phyloP scores from a whole-genome alignment of 2,113 vertebrate genomes.

The Cyanocitta stelleri region DNA sequence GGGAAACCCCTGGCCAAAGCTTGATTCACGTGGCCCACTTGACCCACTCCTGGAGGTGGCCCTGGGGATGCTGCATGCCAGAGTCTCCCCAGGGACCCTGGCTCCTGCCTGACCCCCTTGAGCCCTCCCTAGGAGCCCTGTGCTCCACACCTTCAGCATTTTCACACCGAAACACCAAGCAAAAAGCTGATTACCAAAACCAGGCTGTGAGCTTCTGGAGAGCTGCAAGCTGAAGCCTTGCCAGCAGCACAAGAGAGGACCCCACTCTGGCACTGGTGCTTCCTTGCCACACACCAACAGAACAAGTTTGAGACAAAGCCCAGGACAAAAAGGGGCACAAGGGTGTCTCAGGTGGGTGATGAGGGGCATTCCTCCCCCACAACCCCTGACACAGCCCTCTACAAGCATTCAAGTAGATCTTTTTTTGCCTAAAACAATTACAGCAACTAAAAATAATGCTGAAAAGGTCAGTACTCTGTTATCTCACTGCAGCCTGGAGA shows the following conservation, averaged over 20 bases:
- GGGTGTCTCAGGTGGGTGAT: neutral
- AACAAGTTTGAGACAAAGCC: neutral
- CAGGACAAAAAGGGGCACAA: neutral
- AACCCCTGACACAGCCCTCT: neutral
- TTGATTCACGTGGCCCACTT: neutral
- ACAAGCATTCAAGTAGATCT: neutral
- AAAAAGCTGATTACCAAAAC: neutral
- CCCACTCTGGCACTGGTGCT: accelerated
- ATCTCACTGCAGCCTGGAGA: neutral
- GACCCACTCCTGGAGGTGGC: neutral
- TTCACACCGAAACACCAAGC: neutral
- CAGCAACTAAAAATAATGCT: neutral
- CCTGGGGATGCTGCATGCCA: neutral
- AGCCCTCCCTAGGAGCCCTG: neutral
- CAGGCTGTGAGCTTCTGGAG: neutral
- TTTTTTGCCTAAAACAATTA: neutral
- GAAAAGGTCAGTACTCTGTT: neutral
- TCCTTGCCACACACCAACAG: neutral
- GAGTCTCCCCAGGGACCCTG: neutral
- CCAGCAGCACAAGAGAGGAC: neutral
- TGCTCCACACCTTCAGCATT: neutral
- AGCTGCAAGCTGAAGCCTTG: neutral
- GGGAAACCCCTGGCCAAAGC: neutral
- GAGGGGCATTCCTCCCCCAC: neutral
- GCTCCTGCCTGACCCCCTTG: neutral